These are phyloP conservation scores for Drosophila pegasa DNA, from an alignment of 2,888 invertebrate species.

Conservation along the genomic window DNA sequence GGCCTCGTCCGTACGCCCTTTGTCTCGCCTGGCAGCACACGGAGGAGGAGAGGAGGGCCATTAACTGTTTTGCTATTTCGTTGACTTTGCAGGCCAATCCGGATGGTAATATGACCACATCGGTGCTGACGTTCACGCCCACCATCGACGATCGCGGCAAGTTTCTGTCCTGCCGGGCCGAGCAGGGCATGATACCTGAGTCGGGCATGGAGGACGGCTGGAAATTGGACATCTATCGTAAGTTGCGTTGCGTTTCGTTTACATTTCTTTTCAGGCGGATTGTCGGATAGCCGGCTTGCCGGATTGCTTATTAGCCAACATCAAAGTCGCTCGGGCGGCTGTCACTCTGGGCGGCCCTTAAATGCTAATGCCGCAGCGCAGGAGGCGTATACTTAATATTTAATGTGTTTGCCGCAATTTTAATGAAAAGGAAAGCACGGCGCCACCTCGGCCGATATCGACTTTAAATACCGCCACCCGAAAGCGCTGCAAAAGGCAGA, in stretches of 20 bases:
- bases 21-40: conserved; percentile 47
- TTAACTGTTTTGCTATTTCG: conserved; percentile 45
- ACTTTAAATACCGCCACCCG: conserved; percentile 53
- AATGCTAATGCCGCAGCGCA: conserved; percentile 25
- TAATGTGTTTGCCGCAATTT: conserved; percentile 65
- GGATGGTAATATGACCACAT: conserved; percentile 91
- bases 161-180: conserved; percentile 91
- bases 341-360: conserved; percentile 15
- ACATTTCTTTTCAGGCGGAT: conserved; percentile 16
- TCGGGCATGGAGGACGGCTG: conserved; percentile 92
- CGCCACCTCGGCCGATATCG: conserved; percentile 36
- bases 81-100: conserved; percentile 81
- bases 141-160: conserved; percentile 92
- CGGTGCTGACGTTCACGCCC: conserved; percentile 91
- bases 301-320: conserved; percentile 40
- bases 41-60: conserved; percentile 20
- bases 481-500: conserved; percentile 54
- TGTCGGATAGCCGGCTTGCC: background rate
- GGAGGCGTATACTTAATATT: conserved; percentile 66
- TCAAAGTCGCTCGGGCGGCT: conserved; percentile 36
- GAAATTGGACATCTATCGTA: conserved; percentile 93
- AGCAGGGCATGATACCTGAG: conserved; percentile 90
- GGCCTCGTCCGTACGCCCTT: conserved; percentile 31
- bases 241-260: conserved; percentile 85
- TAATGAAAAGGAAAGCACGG: conserved; percentile 68